Evolutionary conservation across 1,140 invertebrate genomes (phyloP).

Genomic region (Cydia amplana): DNA sequence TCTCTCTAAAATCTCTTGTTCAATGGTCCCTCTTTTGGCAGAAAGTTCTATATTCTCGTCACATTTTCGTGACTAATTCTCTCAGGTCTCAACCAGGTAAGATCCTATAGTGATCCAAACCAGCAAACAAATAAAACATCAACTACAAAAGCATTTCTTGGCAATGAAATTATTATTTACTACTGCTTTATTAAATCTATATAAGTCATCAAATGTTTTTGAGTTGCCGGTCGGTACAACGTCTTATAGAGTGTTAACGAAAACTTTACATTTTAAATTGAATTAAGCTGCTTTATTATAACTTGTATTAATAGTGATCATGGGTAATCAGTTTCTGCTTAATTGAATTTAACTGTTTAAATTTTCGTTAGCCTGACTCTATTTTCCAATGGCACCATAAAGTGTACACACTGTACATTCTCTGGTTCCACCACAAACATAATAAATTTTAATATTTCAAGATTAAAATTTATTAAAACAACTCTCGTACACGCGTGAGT

Average conservation of each 20-base stretch:
- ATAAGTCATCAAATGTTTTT: conserved; percentile 11
- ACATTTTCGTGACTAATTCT: conserved; percentile 5
- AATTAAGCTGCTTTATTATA: neutral
- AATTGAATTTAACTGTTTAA: neutral
- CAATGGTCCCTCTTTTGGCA: conserved; percentile 26
- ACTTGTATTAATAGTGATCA: neutral
- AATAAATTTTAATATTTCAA: conserved; percentile 11
- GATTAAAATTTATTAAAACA: conserved; percentile 9
- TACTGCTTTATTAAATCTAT: no score
- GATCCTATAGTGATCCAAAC: conserved; percentile 18
- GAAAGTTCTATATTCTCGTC: conserved; percentile 17
- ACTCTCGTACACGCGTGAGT: neutral
- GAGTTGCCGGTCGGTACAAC: neutral
- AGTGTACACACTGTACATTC: conserved; percentile 4
- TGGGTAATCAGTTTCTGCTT: neutral
- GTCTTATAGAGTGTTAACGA: neutral
- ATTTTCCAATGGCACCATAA: neutral
- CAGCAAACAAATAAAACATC: neutral
- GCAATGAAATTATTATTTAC: neutral
- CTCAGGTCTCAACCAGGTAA: conserved; percentile 27
- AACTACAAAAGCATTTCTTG: neutral
- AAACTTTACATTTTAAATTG: neutral
- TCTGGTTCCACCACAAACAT: neutral
- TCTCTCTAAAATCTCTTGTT: conserved; percentile 6
- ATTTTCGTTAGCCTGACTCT: neutral